Percentiles rank a stretch among this genome's conserved stretches.
phyloP scores from a whole-genome alignment of 37 sponge, comb jelly and placozoan genomes.

The Tethya wilhelma region DNA sequence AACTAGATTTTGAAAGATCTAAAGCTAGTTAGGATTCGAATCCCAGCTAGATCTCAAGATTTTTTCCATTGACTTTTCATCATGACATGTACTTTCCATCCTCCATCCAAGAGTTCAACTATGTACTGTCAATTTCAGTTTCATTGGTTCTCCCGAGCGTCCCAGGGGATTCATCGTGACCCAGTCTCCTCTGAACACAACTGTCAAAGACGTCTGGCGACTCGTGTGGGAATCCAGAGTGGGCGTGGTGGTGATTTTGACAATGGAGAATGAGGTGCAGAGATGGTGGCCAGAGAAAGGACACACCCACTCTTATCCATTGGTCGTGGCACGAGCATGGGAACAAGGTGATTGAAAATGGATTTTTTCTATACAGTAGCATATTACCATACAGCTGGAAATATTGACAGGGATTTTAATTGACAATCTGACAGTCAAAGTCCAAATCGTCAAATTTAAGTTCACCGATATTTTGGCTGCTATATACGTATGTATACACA shows the following conservation, averaged over 20 bases:
- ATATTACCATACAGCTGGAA: background rate
- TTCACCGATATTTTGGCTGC: no score
- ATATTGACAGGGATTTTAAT: no score
- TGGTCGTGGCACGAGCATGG: constrained; percentile 46
- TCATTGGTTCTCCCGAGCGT: constrained; percentile 37
- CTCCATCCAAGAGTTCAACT: no score
- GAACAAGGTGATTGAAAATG: constrained; percentile 11
- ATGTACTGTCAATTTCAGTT: constrained; percentile 36
- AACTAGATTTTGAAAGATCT: no score
- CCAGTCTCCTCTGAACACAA: constrained; percentile 51
- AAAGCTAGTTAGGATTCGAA: no score
- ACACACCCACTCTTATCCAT: background rate
- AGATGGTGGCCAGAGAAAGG: constrained; percentile 39
- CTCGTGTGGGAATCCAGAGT: constrained; percentile 68
- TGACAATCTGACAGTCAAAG: no score
- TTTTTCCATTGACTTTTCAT: no score
- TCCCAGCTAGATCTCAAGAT: no score
- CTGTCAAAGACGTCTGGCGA: constrained; percentile 68
- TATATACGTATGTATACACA: no score
- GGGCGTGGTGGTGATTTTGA: constrained; percentile 26
- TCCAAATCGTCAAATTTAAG: no score
- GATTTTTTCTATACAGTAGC: background rate
- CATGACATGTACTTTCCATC: no score
- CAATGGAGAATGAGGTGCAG: constrained; percentile 27
- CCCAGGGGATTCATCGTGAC: constrained; percentile 43